A percentile compares a stretch with the other conserved stretches of the same genome.
These are phyloP conservation scores for Ostrea edulis DNA, from an alignment of 1,140 invertebrate genomes.

Conservation along the genomic window DNA sequence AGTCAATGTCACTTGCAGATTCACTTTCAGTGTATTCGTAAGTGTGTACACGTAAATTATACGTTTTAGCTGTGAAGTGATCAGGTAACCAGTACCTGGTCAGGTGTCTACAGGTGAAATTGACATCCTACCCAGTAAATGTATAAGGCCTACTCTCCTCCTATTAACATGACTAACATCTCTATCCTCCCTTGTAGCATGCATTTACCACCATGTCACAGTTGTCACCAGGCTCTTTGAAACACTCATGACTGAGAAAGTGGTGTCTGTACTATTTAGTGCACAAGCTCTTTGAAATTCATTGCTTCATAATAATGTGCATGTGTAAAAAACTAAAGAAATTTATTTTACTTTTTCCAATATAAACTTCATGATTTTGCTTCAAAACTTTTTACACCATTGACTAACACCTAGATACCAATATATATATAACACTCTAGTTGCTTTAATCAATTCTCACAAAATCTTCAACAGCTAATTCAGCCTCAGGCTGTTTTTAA, in stretches of 20 bases:
- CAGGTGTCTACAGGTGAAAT: not conserved
- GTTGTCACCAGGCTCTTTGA: not conserved
- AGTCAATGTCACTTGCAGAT: too few relatives aligned
- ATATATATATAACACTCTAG: too few relatives aligned
- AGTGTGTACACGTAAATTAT: not conserved
- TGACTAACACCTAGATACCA: too few relatives aligned
- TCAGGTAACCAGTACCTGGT: not conserved
- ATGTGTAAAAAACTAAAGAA: too few relatives aligned
- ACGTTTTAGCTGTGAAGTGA: slow-evolving; percentile 1
- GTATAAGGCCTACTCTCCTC: not conserved
- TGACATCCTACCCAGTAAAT: not conserved
- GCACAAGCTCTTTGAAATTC: too few relatives aligned
- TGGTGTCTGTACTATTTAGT: too few relatives aligned
- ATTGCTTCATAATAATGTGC: too few relatives aligned
- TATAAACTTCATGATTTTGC: too few relatives aligned
- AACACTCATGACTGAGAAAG: slow-evolving; percentile 13
- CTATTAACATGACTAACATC: not conserved
- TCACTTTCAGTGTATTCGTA: too few relatives aligned
- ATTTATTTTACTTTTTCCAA: too few relatives aligned
- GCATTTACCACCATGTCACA: not conserved
- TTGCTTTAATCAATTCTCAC: too few relatives aligned
- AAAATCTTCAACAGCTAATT: not conserved
- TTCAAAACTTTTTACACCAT: too few relatives aligned
- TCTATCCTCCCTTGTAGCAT: not conserved
- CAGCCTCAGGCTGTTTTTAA: not conserved